Base-by-base conservation (phyloP, 2,888 invertebrate species). In the Dichetophora obliterata region DNA sequence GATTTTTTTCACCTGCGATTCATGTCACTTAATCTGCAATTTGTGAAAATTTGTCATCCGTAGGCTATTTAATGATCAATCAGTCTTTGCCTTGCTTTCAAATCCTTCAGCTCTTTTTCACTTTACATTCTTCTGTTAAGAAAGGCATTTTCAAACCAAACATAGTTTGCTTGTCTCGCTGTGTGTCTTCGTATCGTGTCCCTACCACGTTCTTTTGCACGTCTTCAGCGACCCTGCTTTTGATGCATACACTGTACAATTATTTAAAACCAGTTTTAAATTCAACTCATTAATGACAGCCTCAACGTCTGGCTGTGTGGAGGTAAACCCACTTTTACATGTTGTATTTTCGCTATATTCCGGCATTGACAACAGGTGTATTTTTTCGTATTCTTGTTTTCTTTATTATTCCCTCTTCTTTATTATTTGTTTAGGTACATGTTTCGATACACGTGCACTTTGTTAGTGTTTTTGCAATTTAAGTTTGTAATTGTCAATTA, bases 41-140 rank as follows among this genome's bases (percentile, higher is more conserved):
- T 66, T 66, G 66, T 37, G 66, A 66, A 79, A 80, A 80, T 80
- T 80, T 80, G 80, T 80, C 80, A 76, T 72, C 78, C 77, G 78
- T 77, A 71, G 78, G 77, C 77, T 78, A 78, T 78, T 80, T 78
- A 78, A 80, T 77, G 80, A 80, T 80, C 79, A 77, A 80, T 80
- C 80, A 80, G 77, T 79, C 76, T 71, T 78, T 31, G 31, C 31
- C 31, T 77, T 75, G 80, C 76, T 11, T 27, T 54, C 27, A 59
- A 24, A 59, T 11, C 14, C 14, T 43, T 2, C 14, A 43, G 43
- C 43, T 43, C 43, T 43, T 43, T 43, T 43, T 11, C 43, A 43
- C 43, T 43, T 43, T 43, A 43, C 43, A 43, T 43, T 43, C 14
- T 43, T 11, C 43, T 43, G 14, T 43, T 31, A 31, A 31, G 31